Evolutionary conservation across 2,113 vertebrate species (phyloP).

Genomic region (Taurulus bubalis): DNA sequence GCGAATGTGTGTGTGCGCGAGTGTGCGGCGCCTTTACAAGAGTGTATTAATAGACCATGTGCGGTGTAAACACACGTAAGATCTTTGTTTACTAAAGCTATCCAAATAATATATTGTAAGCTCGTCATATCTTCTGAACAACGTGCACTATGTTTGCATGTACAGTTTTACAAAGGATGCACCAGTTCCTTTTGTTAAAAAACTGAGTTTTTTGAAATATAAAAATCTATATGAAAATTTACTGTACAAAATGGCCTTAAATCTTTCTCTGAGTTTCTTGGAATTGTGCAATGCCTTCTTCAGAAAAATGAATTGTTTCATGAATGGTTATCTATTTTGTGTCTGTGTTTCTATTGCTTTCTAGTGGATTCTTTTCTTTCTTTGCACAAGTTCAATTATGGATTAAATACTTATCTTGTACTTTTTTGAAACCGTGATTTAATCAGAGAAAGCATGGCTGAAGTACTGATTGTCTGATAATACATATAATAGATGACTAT

Average conservation of each 20-base stretch:
- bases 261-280: slow-evolving; percentile 91
- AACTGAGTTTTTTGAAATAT: slow-evolving; percentile 86
- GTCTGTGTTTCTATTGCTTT: slow-evolving; percentile 89
- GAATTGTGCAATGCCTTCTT: slow-evolving; percentile 96
- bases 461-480: slow-evolving; percentile 85
- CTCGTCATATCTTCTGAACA: slow-evolving; percentile 88
- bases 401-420: slow-evolving; percentile 85
- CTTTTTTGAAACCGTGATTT: slow-evolving; percentile 84
- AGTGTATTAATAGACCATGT: slow-evolving; percentile 80
- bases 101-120: slow-evolving; percentile 88
- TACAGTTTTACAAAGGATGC: slow-evolving; percentile 93
- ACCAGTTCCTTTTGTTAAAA: slow-evolving; percentile 89
- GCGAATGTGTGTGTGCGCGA: not conserved
- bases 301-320: slow-evolving; percentile 83
- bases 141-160: slow-evolving; percentile 93
- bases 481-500: slow-evolving; percentile 85
- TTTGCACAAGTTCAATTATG: slow-evolving; percentile 87
- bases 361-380: slow-evolving; percentile 83
- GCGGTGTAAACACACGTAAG: slow-evolving; percentile 84
- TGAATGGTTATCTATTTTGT: slow-evolving; percentile 82
- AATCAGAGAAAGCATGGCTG: slow-evolving; percentile 92
- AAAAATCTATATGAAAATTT: slow-evolving; percentile 73
- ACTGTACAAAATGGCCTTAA: slow-evolving; percentile 99
- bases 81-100: slow-evolving; percentile 89
- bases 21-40: slow-evolving; percentile 47